These are phyloP conservation scores for Amblyraja radiata DNA, from an alignment of 2,797 vertebrate genomes.

Conservation along the genomic window DNA sequence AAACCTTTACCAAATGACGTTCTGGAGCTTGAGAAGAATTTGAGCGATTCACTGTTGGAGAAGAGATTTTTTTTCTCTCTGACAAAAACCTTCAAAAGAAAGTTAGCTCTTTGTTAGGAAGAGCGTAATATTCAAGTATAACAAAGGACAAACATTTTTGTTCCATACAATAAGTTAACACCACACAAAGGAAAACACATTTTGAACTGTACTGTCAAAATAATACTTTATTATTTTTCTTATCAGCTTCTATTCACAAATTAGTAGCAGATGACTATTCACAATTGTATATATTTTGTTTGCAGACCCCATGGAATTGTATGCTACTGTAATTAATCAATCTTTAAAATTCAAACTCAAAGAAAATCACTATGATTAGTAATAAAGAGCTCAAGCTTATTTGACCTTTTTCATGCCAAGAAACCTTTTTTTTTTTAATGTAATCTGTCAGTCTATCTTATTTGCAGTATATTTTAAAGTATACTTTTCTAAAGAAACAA, in stretches of 20 bases:
- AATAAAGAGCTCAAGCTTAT: not conserved
- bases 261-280: slow-evolving; percentile 18
- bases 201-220: slow-evolving; percentile 31
- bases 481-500: not conserved
- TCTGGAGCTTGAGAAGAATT: not conserved
- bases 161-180: slow-evolving; percentile 11
- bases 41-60: not conserved
- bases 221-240: slow-evolving; percentile 30
- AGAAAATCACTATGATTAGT: not conserved
- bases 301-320: not conserved
- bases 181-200: not conserved
- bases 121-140: not conserved
- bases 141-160: not conserved
- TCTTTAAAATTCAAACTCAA: slow-evolving; percentile 27
- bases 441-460: not conserved
- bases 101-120: not conserved
- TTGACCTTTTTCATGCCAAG: not conserved
- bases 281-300: not conserved
- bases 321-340: not conserved
- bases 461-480: slow-evolving; percentile 6
- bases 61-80: not conserved
- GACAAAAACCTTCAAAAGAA: not conserved
- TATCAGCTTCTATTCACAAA: slow-evolving; percentile 29
- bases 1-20: not conserved
- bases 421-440: not conserved